A percentile compares a stretch with the other conserved stretches of the same genome.
Conservation (phyloP, 2,888 invertebrate genomes). For the Cylindroiulus punctatus region DNA sequence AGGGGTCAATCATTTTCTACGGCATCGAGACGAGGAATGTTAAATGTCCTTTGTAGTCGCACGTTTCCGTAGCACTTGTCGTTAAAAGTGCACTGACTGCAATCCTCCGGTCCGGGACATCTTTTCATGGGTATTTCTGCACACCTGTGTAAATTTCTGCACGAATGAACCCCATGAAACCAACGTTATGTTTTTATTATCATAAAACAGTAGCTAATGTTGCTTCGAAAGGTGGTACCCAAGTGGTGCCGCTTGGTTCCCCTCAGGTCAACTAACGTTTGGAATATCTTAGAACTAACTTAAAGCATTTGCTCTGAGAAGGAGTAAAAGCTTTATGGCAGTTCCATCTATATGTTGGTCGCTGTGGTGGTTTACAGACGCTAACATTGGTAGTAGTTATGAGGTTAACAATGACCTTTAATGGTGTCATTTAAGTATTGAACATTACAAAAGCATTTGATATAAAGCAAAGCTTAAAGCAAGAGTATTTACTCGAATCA, state of each 20-base stretch:
- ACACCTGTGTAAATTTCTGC: constrained; percentile 25
- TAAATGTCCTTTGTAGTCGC: constrained; percentile 36
- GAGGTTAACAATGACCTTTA: too few relatives aligned
- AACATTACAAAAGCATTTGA: too few relatives aligned
- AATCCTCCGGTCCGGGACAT: not conserved
- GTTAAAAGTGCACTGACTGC: constrained; percentile 31
- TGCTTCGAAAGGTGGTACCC: not conserved
- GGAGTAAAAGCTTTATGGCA: too few relatives aligned
- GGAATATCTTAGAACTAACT: too few relatives aligned
- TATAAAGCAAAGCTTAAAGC: too few relatives aligned
- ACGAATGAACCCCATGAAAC: not conserved
- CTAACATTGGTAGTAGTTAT: too few relatives aligned
- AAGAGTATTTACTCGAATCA: too few relatives aligned
- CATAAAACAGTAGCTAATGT: not conserved
- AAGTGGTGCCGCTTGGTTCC: not conserved
- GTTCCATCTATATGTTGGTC: too few relatives aligned
- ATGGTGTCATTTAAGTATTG: too few relatives aligned
- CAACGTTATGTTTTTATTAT: not conserved
- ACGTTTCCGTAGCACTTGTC: constrained; percentile 29
- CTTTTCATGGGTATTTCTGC: not conserved
- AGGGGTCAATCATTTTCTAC: not conserved
- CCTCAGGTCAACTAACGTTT: too few relatives aligned
- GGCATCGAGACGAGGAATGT: not conserved
- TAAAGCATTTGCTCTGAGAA: too few relatives aligned
- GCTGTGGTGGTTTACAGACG: too few relatives aligned